These are phyloP conservation scores for Gordius sp. DNA, from an alignment of 2,888 invertebrate species.

Conservation along the genomic window DNA sequence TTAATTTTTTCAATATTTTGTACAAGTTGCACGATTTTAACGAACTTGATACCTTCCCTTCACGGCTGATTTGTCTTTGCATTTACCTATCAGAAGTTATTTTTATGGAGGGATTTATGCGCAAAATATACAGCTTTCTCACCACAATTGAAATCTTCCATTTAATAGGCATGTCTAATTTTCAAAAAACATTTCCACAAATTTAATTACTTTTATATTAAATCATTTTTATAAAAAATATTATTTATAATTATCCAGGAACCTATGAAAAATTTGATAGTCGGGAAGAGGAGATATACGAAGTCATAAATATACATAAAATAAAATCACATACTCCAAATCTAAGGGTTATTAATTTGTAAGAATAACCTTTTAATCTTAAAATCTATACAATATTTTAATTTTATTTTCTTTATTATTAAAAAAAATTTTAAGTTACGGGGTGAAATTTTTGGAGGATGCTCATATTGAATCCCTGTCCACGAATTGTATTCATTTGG, in stretches of 20 bases:
- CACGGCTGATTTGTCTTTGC: constrained; percentile 70
- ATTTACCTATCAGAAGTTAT: constrained; percentile 95
- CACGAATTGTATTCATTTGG: constrained; percentile 41
- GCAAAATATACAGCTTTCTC: constrained; percentile 96
- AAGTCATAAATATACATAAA: constrained; percentile 93
- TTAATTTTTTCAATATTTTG: constrained; percentile 19
- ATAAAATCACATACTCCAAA: constrained; percentile 92
- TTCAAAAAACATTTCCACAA: neutral
- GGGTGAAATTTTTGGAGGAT: constrained; percentile 41
- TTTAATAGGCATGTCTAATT: constrained; percentile 45
- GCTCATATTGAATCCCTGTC: constrained; percentile 83
- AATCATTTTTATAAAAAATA: neutral
- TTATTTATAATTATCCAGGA: constrained; percentile 33
- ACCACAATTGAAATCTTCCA: constrained; percentile 87
- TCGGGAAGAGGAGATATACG: constrained; percentile 80
- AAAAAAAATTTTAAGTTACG: constrained; percentile 2
- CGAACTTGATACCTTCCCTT: constrained; percentile 90
- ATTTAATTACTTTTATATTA: neutral
- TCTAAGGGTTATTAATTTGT: constrained; percentile 77
- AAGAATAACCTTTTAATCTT: constrained; percentile 73
- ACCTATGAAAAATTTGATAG: constrained; percentile 91
- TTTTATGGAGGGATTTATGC: constrained; percentile 98
- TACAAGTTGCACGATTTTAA: constrained; percentile 69
- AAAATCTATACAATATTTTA: neutral
- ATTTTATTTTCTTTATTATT: neutral